Percentiles rank a stretch among this genome's conserved stretches.
phyloP scores from a whole-genome alignment of 1,140 invertebrate genomes.

The Halyomorpha halys region DNA sequence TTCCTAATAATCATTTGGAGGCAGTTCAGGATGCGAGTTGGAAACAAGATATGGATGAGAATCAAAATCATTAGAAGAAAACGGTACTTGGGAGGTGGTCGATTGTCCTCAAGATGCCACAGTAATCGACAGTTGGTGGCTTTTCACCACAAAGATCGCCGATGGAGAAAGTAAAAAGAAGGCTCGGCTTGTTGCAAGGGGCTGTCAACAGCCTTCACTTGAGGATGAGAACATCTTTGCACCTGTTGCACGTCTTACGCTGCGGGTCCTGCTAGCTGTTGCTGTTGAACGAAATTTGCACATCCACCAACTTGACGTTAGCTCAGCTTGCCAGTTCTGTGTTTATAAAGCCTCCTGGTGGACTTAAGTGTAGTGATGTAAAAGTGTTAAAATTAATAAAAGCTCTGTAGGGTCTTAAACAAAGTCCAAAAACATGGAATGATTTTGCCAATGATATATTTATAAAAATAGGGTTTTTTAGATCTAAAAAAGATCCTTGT shows the following conservation, averaged over 20 bases:
- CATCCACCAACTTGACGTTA: constrained; percentile 9
- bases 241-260: constrained; percentile 12
- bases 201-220: constrained; percentile 12
- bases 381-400: neutral
- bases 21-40: too few species aligned
- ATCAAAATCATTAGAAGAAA: neutral
- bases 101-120: neutral
- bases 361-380: neutral
- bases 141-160: neutral
- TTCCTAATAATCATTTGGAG: too few species aligned
- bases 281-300: neutral
- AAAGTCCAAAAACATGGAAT: constrained; percentile 4
- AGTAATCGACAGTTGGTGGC: neutral
- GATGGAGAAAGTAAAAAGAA: neutral
- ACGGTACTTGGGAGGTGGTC: constrained; percentile 2
- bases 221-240: neutral
- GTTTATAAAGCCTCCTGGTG: neutral
- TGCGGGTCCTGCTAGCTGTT: constrained; percentile 4
- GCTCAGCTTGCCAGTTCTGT: neutral
- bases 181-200: constrained; percentile 13
- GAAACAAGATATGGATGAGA: neutral
- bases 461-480: neutral
- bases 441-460: neutral
- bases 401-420: constrained; percentile 3
- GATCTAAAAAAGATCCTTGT: neutral